phyloP scores from a whole-genome alignment of 2,888 invertebrate species.

The Thyatira batis region DNA sequence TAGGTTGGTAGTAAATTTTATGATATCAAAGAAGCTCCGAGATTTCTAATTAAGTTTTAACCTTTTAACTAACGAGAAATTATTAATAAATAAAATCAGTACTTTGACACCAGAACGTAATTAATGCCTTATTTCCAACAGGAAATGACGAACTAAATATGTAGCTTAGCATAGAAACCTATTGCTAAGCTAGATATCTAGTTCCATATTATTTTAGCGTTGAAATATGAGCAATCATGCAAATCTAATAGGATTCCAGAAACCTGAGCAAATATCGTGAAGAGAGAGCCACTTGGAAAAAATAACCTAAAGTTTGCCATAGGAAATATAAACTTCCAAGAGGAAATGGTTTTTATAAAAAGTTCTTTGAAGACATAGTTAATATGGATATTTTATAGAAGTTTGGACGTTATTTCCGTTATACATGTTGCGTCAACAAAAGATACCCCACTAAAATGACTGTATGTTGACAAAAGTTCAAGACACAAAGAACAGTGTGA shows the following conservation, averaged over 20 bases:
- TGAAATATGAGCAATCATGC: not conserved
- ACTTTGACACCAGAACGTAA: constrained; percentile 22
- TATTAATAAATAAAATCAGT: constrained; percentile 28
- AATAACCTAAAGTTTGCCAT: not conserved
- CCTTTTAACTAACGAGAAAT: constrained; percentile 5
- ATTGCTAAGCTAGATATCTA: not conserved
- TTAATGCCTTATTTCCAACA: constrained; percentile 26
- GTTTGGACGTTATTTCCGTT: no score
- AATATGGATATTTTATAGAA: not conserved
- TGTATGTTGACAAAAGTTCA: no score
- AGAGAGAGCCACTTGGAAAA: not conserved
- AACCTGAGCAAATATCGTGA: not conserved
- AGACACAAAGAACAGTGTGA: no score
- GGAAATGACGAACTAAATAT: no score
- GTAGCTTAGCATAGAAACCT: no score
- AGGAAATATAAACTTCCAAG: not conserved
- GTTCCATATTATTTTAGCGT: not conserved
- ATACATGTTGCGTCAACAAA: no score
- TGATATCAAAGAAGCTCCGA: constrained; percentile 1
- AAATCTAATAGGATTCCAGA: not conserved
- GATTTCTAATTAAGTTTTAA: constrained; percentile 1
- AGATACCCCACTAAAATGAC: no score
- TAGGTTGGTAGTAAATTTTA: not conserved
- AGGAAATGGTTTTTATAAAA: not conserved
- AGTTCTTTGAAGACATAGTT: not conserved